Evolutionary conservation across 1,140 invertebrate species (phyloP).

Genomic region (Penaeus vannamei): DNA sequence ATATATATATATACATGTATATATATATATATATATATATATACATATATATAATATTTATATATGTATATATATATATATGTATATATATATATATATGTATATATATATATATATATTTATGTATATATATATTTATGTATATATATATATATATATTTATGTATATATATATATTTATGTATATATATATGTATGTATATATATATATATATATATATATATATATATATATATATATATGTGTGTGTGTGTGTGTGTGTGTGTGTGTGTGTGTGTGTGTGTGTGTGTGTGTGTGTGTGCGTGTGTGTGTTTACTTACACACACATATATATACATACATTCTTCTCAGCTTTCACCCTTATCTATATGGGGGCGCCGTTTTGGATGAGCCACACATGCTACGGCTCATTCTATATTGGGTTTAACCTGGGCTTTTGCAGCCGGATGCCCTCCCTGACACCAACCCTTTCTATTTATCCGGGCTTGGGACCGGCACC

Average conservation of each 20-base stretch:
- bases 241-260: not conserved
- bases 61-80: conserved; percentile 13
- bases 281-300: not conserved
- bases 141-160: not conserved
- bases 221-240: conserved; percentile 28
- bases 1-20: not conserved
- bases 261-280: not conserved
- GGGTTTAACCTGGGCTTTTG: no score
- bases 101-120: conserved; percentile 13
- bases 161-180: conserved; percentile 3
- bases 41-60: conserved; percentile 1
- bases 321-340: conserved; percentile 7
- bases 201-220: not conserved
- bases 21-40: not conserved
- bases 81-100: conserved; percentile 20
- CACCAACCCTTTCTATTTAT: no score
- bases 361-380: no score
- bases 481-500: no score
- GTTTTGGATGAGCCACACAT: no score
- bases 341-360: not conserved
- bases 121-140: not conserved
- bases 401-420: no score
- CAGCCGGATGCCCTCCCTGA: no score
- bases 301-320: not conserved
- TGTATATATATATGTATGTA: not conserved